Conservation (phyloP, 2,888 invertebrate species). For the Limnephilus lunatus region DNA sequence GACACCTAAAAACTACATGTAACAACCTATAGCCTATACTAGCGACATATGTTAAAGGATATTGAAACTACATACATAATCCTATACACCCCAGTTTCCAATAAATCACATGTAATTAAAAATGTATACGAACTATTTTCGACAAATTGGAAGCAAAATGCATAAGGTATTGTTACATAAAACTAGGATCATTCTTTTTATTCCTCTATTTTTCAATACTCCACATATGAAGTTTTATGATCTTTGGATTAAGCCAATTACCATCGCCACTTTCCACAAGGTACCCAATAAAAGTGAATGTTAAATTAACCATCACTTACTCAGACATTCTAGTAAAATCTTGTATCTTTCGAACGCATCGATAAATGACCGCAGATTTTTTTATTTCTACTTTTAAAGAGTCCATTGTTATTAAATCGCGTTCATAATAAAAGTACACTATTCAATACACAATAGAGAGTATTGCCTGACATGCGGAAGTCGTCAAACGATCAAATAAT, state of each 20-base stretch:
- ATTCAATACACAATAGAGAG: slow-evolving; percentile 20
- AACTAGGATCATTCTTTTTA: no score
- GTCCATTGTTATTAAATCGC: slow-evolving; percentile 9
- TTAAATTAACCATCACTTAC: slow-evolving; percentile 9
- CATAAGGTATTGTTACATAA: no score
- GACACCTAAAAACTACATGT: no score
- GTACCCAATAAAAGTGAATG: slow-evolving; percentile 13
- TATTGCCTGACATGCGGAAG: slow-evolving; percentile 22
- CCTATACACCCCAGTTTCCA: no score
- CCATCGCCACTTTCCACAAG: neutral
- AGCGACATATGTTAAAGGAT: no score
- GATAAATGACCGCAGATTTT: neutral
- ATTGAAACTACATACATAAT: no score
- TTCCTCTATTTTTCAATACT: no score
- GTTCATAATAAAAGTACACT: slow-evolving; percentile 3
- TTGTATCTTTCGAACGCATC: neutral
- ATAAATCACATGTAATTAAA: no score
- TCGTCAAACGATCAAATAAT: slow-evolving; percentile 37
- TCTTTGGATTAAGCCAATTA: neutral
- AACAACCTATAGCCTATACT: no score
- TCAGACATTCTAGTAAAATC: neutral
- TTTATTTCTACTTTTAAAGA: slow-evolving; percentile 12
- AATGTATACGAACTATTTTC: no score
- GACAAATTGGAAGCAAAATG: no score
- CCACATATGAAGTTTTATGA: no score